Conservation (phyloP, 2,113 vertebrate genomes). For the Cranoglanis bouderius region DNA sequence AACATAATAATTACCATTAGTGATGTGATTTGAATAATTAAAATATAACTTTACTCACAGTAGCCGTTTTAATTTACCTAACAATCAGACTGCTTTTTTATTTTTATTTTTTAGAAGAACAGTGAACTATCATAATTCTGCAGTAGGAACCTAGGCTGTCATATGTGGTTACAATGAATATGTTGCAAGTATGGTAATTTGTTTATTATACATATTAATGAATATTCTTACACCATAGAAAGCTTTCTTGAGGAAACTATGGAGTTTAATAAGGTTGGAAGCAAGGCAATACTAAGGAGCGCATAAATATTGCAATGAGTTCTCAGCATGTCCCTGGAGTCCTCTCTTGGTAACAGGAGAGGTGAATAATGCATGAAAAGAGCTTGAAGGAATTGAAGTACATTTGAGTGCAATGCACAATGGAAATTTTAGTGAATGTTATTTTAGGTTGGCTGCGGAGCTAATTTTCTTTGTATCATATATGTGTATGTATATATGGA, state of each 20-base stretch:
- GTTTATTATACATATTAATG: conserved; percentile 55
- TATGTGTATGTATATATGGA: neutral
- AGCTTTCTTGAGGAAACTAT: conserved; percentile 49
- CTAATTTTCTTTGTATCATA: conserved; percentile 34
- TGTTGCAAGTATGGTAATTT: conserved; percentile 48
- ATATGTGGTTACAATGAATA: conserved; percentile 36
- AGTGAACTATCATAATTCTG: conserved; percentile 7
- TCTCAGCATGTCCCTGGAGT: conserved; percentile 74
- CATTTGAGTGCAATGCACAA: conserved; percentile 68
- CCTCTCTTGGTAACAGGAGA: conserved; percentile 68
- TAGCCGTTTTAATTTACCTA: neutral
- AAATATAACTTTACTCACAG: neutral
- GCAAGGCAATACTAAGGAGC: conserved; percentile 59
- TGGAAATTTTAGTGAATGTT: conserved; percentile 59
- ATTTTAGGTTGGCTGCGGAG: conserved; percentile 18
- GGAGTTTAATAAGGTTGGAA: conserved; percentile 55
- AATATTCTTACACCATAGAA: conserved; percentile 48
- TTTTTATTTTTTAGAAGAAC: neutral
- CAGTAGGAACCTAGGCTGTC: conserved; percentile 23
- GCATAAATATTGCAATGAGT: conserved; percentile 74
- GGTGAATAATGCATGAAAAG: conserved; percentile 74
- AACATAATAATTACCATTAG: neutral
- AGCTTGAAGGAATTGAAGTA: conserved; percentile 67
- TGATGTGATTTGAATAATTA: neutral
- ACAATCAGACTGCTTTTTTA: neutral